A percentile compares a stretch with the other conserved stretches of the same genome.
These are phyloP conservation scores for Erebia palarica DNA, from an alignment of 2,888 invertebrate genomes.

Conservation along the genomic window DNA sequence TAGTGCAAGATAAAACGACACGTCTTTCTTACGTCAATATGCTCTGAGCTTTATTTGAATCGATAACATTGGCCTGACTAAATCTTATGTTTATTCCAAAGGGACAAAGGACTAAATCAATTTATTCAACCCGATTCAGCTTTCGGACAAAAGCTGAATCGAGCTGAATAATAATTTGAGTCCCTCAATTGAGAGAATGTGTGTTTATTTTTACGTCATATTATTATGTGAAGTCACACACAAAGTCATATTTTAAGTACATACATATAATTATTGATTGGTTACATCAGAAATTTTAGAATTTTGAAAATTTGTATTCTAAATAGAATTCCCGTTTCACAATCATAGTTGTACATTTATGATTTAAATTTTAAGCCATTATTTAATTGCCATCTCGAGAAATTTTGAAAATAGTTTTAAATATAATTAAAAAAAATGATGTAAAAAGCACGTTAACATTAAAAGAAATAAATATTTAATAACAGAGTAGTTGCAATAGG, in stretches of 20 bases:
- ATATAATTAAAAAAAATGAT: neutral
- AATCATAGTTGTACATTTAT: constrained; percentile 21
- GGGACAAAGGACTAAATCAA: neutral
- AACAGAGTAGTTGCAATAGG: neutral
- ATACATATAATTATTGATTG: neutral
- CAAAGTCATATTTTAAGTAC: constrained; percentile 32
- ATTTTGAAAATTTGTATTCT: neutral
- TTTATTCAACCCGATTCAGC: too few relatives aligned
- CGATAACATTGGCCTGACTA: neutral
- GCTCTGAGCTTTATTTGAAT: neutral
- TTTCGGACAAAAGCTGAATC: too few relatives aligned
- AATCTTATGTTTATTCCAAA: constrained; percentile 5
- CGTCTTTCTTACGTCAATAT: neutral
- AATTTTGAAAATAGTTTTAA: constrained; percentile 13
- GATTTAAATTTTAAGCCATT: constrained; percentile 17
- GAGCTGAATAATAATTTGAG: too few relatives aligned
- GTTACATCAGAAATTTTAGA: neutral
- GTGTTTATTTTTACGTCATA: constrained; percentile 15
- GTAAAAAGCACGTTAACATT: neutral
- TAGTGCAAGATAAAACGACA: neutral
- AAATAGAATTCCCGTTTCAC: constrained; percentile 20
- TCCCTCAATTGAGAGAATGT: neutral
- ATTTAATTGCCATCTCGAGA: constrained; percentile 28
- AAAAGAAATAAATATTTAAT: neutral
- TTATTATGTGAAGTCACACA: constrained; percentile 27